Base-by-base conservation (phyloP, 2,888 invertebrate genomes). In the Isoperla grammatica region DNA sequence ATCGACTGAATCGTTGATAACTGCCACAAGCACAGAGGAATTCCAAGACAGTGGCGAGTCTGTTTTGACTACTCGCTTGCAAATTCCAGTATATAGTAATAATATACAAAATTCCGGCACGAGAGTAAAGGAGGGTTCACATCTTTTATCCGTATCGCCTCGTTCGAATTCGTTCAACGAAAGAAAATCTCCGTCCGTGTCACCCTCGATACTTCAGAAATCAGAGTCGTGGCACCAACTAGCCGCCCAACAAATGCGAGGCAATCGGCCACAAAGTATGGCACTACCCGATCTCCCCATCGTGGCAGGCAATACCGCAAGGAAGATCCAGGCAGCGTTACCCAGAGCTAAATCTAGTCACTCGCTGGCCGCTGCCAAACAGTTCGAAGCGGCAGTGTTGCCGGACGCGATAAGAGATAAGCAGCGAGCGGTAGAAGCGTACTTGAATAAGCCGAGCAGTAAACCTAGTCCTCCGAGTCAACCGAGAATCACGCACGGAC, bases 331-430 rank as follows among this genome's bases (percentile, higher is more conserved):
- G 22, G 58, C 61, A n/a, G 53, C 60, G 60, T 71, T 75, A 39
- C 71, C 76, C 22, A 80, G 87, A 68, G 83, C 87, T 2, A 89
- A 86, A 69, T 89, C 90, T 0, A 87, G 88, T 69, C 87, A 89
- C 68, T 79, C 85, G 43, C 76, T 90, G 65, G 82, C 83, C 35
- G 76, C 87, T 56, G 88, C 90, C 0, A 90, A 90, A 71, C 84
- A 90, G 69, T 92, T 81, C 72, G 91, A 92, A 74, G 90, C 90
- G 11, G 85, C 86, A 59, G 83, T 89, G 69, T 77, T 81, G 8
- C 84, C 82, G 65, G 84, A 85, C 40, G 82, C 84, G 67, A 76
- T 87, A 46, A 74, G 78, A n/a, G 81, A 83, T 63, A 90, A 90
- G 74, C 82, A 83, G 71, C 80, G 80, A 65, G 85, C 87, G 1